Conservation (phyloP, 2,797 vertebrate species). For the Trachurus trachurus region DNA sequence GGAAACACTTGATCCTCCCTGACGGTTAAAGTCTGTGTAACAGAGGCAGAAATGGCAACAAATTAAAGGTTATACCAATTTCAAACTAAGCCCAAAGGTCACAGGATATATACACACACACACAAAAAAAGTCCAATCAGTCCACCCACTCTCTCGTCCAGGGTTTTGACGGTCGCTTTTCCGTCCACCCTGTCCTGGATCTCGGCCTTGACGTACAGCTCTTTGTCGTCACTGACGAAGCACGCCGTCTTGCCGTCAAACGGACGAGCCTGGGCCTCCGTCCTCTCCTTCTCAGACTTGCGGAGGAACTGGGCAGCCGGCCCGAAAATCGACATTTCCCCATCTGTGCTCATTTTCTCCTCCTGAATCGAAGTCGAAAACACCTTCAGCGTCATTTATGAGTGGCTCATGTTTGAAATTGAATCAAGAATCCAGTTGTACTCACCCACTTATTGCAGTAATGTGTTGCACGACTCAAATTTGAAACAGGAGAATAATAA, state of each 20-base stretch:
- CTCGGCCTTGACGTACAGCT: conserved; percentile 87
- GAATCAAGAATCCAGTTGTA: neutral
- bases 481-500: neutral
- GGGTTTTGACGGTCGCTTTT: conserved; percentile 85
- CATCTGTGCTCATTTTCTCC: conserved; percentile 69
- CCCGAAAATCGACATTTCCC: conserved; percentile 86
- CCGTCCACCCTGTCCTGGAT: conserved; percentile 84
- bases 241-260: conserved; percentile 90
- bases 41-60: neutral
- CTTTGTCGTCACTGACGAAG: conserved; percentile 85
- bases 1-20: conserved; percentile 85
- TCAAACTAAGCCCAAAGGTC: neutral
- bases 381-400: neutral
- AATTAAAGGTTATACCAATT: neutral
- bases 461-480: neutral
- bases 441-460: conserved; percentile 21
- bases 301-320: conserved; percentile 85
- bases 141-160: conserved; percentile 83
- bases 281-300: conserved; percentile 89
- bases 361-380: conserved; percentile 7
- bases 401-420: neutral
- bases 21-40: conserved; percentile 75
- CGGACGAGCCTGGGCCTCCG: conserved; percentile 87
- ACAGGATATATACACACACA: neutral
- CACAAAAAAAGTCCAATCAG: conserved; percentile 14